Evolutionary conservation across 92 coral and sea anemone genomes (phyloP).

Genomic region (Phymanthus crucifer): DNA sequence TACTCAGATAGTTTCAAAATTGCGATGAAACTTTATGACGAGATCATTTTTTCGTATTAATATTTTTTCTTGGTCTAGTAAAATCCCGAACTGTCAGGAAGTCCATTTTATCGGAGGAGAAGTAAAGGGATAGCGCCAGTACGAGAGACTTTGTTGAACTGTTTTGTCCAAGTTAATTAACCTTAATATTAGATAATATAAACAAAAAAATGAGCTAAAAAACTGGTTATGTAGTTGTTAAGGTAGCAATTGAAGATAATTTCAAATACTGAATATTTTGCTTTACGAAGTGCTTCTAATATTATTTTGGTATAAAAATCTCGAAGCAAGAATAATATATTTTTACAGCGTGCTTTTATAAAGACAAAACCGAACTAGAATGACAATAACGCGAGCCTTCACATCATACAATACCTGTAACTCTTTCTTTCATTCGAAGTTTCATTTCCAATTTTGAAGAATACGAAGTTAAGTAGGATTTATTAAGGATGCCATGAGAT

Average conservation of each 20-base stretch:
- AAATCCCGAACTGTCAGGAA: constrained; percentile 7
- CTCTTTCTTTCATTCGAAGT: neutral
- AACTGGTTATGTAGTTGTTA: neutral
- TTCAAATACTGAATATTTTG: neutral
- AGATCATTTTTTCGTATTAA: neutral
- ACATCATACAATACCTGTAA: neutral
- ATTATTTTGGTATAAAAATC: neutral
- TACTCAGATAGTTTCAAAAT: constrained; percentile 2
- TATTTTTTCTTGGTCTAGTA: neutral
- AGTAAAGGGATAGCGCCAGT: constrained; percentile 11
- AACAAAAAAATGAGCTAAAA: constrained; percentile 10
- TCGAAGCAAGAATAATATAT: neutral
- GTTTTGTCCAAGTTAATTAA: constrained; percentile 17
- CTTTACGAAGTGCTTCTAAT: neutral
- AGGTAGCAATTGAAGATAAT: neutral
- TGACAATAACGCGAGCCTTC: neutral
- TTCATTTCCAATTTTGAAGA: neutral
- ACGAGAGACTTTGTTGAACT: constrained; percentile 1
- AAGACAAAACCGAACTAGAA: neutral
- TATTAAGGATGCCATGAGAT: neutral
- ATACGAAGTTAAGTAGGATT: constrained; percentile 5
- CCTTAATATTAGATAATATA: constrained; percentile 22
- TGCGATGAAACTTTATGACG: neutral
- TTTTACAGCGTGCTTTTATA: neutral
- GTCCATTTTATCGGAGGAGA: neutral